These are phyloP conservation scores for Tortricodes alternella DNA, from an alignment of 2,888 invertebrate species.

Conservation along the genomic window DNA sequence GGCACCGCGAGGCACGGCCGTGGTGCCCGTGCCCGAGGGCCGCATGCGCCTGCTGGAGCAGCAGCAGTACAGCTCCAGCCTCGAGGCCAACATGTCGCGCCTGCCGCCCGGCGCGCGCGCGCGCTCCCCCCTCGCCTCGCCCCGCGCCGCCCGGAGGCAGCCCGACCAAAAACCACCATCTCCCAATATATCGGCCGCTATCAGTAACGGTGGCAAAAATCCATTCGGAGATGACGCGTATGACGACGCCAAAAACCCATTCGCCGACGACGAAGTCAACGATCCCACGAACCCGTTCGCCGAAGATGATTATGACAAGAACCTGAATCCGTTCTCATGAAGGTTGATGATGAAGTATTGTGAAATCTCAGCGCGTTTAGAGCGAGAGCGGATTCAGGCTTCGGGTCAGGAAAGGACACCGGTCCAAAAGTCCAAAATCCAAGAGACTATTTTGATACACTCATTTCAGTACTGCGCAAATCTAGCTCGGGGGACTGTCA, in stretches of 20 bases:
- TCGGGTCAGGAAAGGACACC: too few species aligned
- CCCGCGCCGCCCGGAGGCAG: conserved; percentile 42
- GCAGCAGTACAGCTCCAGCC: conserved; percentile 82
- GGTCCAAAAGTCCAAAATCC: too few species aligned
- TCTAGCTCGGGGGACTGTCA: too few species aligned
- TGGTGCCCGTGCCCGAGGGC: conserved; percentile 82
- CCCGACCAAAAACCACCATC: conserved; percentile 50
- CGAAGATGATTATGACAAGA: conserved; percentile 87
- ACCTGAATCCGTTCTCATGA: conserved; percentile 88
- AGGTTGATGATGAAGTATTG: conserved; percentile 5
- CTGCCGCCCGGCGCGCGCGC: conserved; percentile 51
- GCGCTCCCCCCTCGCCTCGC: conserved; percentile 45
- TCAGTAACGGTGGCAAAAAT: conserved; percentile 53
- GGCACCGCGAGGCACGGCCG: conserved; percentile 60
- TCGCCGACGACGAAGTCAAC: conserved; percentile 76
- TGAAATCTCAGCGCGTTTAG: conserved; percentile 16
- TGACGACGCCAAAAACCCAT: conserved; percentile 86
- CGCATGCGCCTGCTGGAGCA: conserved; percentile 81
- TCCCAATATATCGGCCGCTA: conserved; percentile 52
- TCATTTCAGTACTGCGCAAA: too few species aligned
- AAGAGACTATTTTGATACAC: too few species aligned
- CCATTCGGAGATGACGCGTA: conserved; percentile 77
- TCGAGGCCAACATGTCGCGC: conserved; percentile 82
- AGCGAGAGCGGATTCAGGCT: too few species aligned
- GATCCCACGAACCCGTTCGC: conserved; percentile 82